Conservation (phyloP, 2,113 vertebrate genomes). For the Cottus gobio region DNA sequence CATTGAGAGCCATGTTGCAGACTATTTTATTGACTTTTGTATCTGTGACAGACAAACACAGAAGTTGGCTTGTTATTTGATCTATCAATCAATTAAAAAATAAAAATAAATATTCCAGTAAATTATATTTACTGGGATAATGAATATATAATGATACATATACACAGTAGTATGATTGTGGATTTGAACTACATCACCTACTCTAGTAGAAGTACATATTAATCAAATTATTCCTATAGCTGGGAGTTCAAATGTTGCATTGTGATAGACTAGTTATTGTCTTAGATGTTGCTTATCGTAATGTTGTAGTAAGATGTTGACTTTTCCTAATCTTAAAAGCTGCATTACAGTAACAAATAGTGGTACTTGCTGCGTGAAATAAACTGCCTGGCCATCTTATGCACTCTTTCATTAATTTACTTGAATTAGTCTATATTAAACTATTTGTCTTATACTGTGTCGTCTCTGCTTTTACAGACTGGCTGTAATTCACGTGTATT, state of each 20-base stretch:
- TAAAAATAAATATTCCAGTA: not conserved
- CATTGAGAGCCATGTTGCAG: too few species aligned
- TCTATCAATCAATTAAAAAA: not conserved
- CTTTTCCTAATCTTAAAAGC: not conserved
- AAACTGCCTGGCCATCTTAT: not conserved
- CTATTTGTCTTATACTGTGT: not conserved
- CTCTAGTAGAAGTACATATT: not conserved
- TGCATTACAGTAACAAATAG: not conserved
- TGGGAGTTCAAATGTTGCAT: not conserved
- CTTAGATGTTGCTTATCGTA: not conserved
- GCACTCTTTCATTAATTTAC: not conserved
- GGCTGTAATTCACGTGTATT: not conserved
- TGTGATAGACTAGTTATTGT: not conserved
- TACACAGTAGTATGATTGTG: not conserved
- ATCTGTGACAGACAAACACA: not conserved
- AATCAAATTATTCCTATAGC: not conserved
- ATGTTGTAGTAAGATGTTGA: not conserved
- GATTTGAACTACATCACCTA: not conserved
- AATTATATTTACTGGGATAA: not conserved
- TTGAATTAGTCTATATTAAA: not conserved
- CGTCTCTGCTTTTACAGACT: not conserved
- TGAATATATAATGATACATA: not conserved
- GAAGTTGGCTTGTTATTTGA: too few species aligned
- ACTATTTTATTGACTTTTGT: not conserved
- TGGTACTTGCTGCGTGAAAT: not conserved